phyloP scores from a whole-genome alignment of 2,797 vertebrate genomes.

The Staurois parvus region DNA sequence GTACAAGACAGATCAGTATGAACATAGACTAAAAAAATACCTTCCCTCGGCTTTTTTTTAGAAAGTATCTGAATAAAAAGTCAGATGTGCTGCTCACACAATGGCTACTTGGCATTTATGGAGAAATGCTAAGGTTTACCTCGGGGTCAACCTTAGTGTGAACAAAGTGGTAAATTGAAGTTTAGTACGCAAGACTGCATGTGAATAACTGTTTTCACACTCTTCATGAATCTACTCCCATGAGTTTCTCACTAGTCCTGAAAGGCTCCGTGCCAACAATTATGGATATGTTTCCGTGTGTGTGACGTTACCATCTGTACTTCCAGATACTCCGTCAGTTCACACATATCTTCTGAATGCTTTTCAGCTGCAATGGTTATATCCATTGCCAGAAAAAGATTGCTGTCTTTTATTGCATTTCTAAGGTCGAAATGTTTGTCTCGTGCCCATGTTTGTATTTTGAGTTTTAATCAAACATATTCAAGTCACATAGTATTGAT shows the following conservation, averaged over 20 bases:
- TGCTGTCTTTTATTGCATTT: background rate
- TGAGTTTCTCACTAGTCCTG: slow-evolving; percentile 11
- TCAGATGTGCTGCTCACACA: slow-evolving; percentile 4
- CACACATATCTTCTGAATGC: background rate
- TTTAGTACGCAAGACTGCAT: slow-evolving; percentile 14
- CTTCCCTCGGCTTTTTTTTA: background rate
- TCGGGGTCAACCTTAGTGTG: slow-evolving; percentile 22
- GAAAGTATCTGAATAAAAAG: background rate
- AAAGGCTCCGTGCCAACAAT: background rate
- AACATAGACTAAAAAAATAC: no score
- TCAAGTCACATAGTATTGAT: background rate
- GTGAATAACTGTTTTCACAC: slow-evolving; percentile 32
- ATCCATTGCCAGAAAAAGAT: background rate
- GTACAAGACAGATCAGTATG: no score
- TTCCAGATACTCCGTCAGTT: background rate
- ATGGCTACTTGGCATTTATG: slow-evolving; percentile 7
- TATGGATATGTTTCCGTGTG: slow-evolving; percentile 10
- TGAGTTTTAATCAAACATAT: no score
- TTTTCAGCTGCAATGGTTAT: background rate
- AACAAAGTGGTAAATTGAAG: slow-evolving; percentile 34
- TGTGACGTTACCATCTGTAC: background rate
- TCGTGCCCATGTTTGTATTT: no score
- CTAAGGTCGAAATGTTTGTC: background rate
- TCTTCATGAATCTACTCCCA: slow-evolving; percentile 31
- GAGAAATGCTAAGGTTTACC: slow-evolving; percentile 25